phyloP scores from a whole-genome alignment of 2,797 vertebrate genomes.

The Acipenser oxyrinchus region DNA sequence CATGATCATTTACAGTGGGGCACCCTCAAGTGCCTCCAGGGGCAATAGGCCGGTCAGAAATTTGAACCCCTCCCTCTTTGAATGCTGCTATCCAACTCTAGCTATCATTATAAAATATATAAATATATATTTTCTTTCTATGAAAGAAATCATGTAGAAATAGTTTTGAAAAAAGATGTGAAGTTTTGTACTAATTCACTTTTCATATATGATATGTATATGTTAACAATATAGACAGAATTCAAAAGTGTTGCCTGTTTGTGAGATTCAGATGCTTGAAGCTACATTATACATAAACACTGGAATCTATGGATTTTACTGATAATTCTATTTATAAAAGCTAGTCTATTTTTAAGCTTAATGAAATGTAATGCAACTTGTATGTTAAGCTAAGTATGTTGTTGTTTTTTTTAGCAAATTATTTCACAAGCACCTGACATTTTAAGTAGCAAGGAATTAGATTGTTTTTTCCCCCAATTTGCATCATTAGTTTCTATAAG shows the following conservation, averaged over 20 bases:
- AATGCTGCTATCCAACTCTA: conserved; percentile 75
- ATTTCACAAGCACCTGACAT: no score
- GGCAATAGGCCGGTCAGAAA: conserved; percentile 46
- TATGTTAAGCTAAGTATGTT: no score
- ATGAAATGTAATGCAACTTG: no score
- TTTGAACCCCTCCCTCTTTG: conserved; percentile 52
- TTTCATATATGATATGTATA: conserved; percentile 28
- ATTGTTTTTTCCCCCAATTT: no score
- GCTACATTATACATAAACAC: conserved; percentile 7
- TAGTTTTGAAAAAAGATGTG: conserved; percentile 57
- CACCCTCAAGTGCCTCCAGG: conserved; percentile 23
- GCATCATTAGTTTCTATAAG: no score
- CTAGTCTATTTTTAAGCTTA: conserved; percentile 20
- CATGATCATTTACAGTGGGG: no score
- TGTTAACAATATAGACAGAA: conserved; percentile 36
- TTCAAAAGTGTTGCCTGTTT: conserved; percentile 30
- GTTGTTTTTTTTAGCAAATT: no score
- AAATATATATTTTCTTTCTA: conserved; percentile 80
- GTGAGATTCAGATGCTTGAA: conserved; percentile 29
- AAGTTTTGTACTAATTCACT: conserved; percentile 59
- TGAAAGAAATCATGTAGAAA: conserved; percentile 81
- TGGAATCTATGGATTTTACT: conserved; percentile 10
- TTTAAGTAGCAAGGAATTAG: no score
- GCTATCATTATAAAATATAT: conserved; percentile 39
- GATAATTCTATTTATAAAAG: conserved; percentile 15